Conservation (phyloP, 1,140 invertebrate species). For the Hycleus cichorii region DNA sequence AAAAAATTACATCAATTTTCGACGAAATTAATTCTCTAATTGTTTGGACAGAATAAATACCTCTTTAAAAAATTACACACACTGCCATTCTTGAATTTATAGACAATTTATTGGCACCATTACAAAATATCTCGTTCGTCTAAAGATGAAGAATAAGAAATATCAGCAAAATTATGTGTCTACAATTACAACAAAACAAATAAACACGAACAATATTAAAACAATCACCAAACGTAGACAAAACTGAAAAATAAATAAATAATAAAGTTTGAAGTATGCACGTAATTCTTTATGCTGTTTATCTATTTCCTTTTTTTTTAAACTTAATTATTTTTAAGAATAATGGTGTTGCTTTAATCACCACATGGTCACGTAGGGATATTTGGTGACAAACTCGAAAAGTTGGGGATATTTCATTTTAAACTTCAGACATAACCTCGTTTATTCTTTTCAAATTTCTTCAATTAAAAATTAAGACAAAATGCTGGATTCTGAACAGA, state of each 20-base stretch:
- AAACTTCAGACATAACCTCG: neutral
- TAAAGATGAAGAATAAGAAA: constrained; percentile 19
- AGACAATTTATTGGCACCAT: constrained; percentile 21
- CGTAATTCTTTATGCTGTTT: too few relatives aligned
- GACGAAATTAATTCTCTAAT: too few relatives aligned
- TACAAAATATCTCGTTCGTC: constrained; percentile 14
- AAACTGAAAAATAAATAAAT: too few relatives aligned
- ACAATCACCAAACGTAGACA: too few relatives aligned
- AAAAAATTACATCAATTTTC: too few relatives aligned
- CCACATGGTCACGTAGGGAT: neutral
- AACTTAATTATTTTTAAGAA: too few relatives aligned
- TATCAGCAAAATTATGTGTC: constrained; percentile 17
- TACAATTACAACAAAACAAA: neutral
- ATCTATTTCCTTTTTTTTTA: neutral
- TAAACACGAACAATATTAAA: too few relatives aligned
- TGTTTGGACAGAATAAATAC: constrained; percentile 4
- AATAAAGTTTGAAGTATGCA: too few relatives aligned
- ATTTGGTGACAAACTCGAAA: neutral
- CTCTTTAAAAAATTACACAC: constrained; percentile 17
- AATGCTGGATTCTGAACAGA: constrained; percentile 1
- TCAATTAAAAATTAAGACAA: neutral
- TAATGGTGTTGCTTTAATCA: neutral
- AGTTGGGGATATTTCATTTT: too few relatives aligned
- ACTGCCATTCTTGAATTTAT: constrained; percentile 24
- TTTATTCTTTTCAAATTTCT: neutral